phyloP scores from a whole-genome alignment of 2,797 vertebrate species.

The Oreochromis grahami region DNA sequence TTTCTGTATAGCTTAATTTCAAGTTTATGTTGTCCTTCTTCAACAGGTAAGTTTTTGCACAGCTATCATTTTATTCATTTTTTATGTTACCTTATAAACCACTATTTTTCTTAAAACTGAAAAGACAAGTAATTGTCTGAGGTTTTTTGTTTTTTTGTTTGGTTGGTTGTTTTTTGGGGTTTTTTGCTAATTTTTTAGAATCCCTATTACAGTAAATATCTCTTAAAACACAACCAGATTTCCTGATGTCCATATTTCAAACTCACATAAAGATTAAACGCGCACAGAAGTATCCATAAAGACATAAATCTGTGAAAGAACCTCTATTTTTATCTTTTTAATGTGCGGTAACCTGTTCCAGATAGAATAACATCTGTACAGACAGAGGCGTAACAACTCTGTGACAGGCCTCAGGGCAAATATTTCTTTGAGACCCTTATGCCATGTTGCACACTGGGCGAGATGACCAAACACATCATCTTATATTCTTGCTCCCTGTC shows the following conservation, averaged over 20 bases:
- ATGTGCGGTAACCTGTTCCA: background rate
- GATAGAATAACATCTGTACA: background rate
- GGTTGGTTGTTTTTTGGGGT: background rate
- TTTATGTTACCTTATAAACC: background rate
- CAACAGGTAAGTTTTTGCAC: background rate
- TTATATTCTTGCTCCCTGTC: too few species aligned
- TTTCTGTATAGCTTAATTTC: background rate
- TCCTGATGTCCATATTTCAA: background rate
- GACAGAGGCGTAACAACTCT: background rate
- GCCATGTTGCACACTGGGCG: too few species aligned
- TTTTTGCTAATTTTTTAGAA: fast-evolving
- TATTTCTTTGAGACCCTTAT: too few species aligned
- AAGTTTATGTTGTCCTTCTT: background rate
- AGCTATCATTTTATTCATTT: background rate
- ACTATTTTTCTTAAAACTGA: background rate
- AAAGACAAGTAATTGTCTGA: background rate
- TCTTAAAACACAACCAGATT: background rate
- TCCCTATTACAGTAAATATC: background rate
- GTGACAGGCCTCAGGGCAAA: too few species aligned
- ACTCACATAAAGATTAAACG: background rate
- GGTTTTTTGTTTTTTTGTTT: background rate
- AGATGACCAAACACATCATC: too few species aligned
- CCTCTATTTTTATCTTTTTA: background rate
- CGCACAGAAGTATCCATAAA: background rate
- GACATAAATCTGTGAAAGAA: background rate